Evolutionary conservation across 2,888 invertebrate species (phyloP), one percentile per base, ranked within the genome.

Genomic region (Drosophila picticornis): DNA sequence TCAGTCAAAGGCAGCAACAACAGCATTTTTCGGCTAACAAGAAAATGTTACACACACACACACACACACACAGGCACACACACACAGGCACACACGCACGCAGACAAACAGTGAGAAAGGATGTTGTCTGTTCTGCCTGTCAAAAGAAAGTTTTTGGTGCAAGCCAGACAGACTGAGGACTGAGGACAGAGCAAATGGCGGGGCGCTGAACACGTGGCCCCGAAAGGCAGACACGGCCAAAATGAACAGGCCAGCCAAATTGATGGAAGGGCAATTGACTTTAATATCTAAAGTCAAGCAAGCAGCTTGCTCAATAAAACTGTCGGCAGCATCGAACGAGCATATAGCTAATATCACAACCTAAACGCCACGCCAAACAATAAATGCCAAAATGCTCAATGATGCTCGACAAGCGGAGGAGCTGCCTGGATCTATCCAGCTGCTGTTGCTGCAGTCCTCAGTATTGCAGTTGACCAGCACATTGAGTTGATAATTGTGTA

Each of bases 1-100:
- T 85, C 90, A 88, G 90, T 84, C 90, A 90, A 90, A 83, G 83
- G 77, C 86, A 83, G 75, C 88, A 84, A 69, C 90, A 84, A 69
- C 72, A 72, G 67, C 55, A 61, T 77, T 81, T 77, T 79, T 72
- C 55, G 60, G 71, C 75, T 77, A 81, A 80, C 82, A 80, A 84
- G 87, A 87, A 87, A 76, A 73, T 74, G 61, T 75, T 66, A 63
- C 46, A 60, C 59, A 52, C 51, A 57, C 58, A 71, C 38, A 36
- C 34, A 50, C 52, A 71, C 48, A 61, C 31, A 56, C 16, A 55
- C 48, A 68, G 34, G 38, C 19, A 34, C 25, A 32, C 22, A 32
- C 13, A 38, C 22, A 36, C 19, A 34, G n/a, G 29, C 22, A 32
- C 13, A 38, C 22, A 36, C 13, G 36, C 13, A 57, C 34, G 52